Conservation (phyloP, 2,888 invertebrate species). For the Synergus gifuensis region DNA sequence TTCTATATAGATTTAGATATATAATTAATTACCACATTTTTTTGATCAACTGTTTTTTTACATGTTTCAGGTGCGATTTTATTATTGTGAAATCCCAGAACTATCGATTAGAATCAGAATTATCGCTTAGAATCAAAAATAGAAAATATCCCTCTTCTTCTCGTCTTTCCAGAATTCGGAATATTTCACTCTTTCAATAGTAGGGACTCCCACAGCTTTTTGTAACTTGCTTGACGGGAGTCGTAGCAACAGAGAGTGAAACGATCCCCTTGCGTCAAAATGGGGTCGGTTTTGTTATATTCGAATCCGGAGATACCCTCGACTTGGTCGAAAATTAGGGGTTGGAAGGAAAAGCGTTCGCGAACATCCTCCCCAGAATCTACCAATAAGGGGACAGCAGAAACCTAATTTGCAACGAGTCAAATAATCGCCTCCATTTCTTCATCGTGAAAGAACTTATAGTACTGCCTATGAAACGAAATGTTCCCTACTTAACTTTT, state of each 20-base stretch:
- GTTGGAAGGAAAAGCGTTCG: slow-evolving; percentile 48
- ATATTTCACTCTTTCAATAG: slow-evolving; percentile 8
- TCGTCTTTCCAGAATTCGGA: neutral
- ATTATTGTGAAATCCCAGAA: neutral
- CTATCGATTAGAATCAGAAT: too few relatives aligned
- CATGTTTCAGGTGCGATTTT: neutral
- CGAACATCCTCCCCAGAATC: slow-evolving; percentile 35
- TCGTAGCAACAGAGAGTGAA: slow-evolving; percentile 28
- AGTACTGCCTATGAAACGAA: slow-evolving; percentile 4
- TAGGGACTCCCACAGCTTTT: neutral
- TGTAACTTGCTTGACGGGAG: slow-evolving; percentile 5
- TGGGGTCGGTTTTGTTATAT: slow-evolving; percentile 41
- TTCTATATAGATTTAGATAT: neutral
- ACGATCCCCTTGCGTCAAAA: slow-evolving; percentile 21
- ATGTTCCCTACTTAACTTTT: slow-evolving; percentile 22
- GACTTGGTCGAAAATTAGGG: slow-evolving; percentile 60
- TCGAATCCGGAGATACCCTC: slow-evolving; percentile 49
- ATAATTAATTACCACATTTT: neutral
- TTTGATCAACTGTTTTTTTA: neutral
- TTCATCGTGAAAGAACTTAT: slow-evolving; percentile 17
- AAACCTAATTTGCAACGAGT: slow-evolving; percentile 59
- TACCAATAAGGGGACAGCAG: slow-evolving; percentile 44
- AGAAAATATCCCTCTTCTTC: neutral
- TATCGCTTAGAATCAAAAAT: too few relatives aligned
- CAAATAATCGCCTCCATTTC: slow-evolving; percentile 47